Base-by-base conservation (phyloP, 2,888 invertebrate genomes). In the Eumerus sabulonum region DNA sequence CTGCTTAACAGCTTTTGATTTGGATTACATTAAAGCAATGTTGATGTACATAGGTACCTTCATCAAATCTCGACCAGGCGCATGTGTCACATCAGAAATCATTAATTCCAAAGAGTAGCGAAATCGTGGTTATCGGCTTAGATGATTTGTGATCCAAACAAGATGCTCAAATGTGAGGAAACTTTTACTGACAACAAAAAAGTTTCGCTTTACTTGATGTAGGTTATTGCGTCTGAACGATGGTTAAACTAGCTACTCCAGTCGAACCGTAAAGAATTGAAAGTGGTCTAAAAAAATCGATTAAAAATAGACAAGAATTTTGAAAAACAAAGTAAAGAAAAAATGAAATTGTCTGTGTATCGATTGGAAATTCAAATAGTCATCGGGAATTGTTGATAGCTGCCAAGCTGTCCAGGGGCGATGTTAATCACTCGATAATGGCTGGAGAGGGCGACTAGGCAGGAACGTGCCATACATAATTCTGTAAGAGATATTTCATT, bases 361-460 rank as follows among this genome's bases (percentile, higher is more conserved):
- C 71, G 2, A 7, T 67, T 63, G 67, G 62, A 77, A 72, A 67
- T 77, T 72, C 72, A 67, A 72, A 67, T 57, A 42, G 38, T 14
- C 11, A 35, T 27, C 27, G 27, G 27, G 1, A 19, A n/a, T 42
- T 13, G 38, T 47, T 38, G 35, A 13, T 53, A 42, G 18, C n/a
- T 14, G 16, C n/a, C 19, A 4, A n/a, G 9, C 12, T 18, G 44
- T 51, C 45, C 53, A 51, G 36, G 62, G 50, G 47, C 45, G 47
- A 63, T 68, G 77, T 73, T 77, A 73, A 77, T 77, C 73, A 59
- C 67, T 67, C 40, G 16, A 67, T 72, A 72, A 72, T 77, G 72
- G 67, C 57, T 67, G 57, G 50, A 53, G 60, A 64, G 67, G 62
- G 67, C 51, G 48, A 35, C 47, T 62, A 67, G 53, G 19, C 57